Percentiles rank a stretch among this genome's conserved stretches.
Evolutionary conservation across 2,113 vertebrate species (phyloP).

Genomic region (Zosterops hypoxanthus): DNA sequence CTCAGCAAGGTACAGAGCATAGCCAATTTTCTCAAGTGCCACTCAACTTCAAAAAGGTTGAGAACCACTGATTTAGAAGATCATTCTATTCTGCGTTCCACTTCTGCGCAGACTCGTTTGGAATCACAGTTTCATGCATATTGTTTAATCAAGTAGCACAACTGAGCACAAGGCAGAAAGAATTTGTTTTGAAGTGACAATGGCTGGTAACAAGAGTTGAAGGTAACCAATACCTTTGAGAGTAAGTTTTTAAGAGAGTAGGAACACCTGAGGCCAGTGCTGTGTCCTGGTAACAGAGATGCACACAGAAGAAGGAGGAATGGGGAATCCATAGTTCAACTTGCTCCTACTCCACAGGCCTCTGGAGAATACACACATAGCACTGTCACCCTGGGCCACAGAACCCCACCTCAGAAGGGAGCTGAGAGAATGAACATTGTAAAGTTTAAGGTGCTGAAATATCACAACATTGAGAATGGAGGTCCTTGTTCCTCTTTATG

Average conservation of each 20-base stretch:
- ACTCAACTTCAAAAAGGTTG: constrained; percentile 57
- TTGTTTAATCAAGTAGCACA: not conserved
- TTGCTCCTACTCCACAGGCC: not conserved
- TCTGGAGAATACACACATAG: not conserved
- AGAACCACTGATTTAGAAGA: constrained; percentile 62
- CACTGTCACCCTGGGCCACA: not conserved
- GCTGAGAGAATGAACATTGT: not conserved
- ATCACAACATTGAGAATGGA: not conserved
- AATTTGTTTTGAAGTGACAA: not conserved
- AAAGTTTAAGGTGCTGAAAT: not conserved
- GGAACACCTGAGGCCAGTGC: not conserved
- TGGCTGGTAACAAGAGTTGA: not conserved
- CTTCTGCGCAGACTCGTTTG: not conserved
- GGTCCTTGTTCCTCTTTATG: not conserved
- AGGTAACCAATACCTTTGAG: not conserved
- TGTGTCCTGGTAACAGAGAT: not conserved
- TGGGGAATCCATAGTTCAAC: not conserved
- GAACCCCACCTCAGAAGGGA: not conserved
- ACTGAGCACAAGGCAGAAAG: not conserved
- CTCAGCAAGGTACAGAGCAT: constrained; percentile 22
- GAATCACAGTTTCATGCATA: not conserved
- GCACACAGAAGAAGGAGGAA: not conserved
- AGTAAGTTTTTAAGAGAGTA: not conserved
- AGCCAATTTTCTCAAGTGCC: constrained; percentile 63
- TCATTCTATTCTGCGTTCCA: not conserved